Evolutionary conservation across 2,888 invertebrate species (phyloP).

Genomic region (Lottia scabra): DNA sequence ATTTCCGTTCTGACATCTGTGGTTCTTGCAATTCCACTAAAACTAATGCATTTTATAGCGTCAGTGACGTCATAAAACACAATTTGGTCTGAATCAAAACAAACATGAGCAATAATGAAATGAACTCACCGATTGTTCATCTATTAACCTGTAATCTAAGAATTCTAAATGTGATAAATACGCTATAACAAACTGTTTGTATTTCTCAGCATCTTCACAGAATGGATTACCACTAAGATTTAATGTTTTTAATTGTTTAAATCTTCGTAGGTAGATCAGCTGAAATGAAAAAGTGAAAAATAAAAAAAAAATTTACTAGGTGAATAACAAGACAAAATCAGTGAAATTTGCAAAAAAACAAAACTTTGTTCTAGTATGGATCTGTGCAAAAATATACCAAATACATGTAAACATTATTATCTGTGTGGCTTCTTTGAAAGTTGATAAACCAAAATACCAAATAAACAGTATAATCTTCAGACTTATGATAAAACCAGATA

Average conservation of each 20-base stretch:
- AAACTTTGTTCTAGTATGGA: neutral
- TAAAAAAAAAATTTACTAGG: too few species aligned
- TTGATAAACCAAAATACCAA: neutral
- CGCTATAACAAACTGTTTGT: conserved; percentile 79
- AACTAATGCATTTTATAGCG: too few species aligned
- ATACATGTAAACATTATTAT: too few species aligned
- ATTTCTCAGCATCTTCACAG: conserved; percentile 72
- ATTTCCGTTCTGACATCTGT: too few species aligned
- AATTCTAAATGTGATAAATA: conserved; percentile 81
- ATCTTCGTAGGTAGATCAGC: conserved; percentile 65
- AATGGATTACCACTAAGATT: conserved; percentile 81
- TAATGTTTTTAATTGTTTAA: conserved; percentile 65
- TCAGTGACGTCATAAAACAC: too few species aligned
- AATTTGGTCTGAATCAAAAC: too few species aligned
- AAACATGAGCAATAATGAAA: too few species aligned
- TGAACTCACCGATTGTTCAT: conserved; percentile 69
- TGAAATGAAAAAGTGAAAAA: conserved; percentile 31
- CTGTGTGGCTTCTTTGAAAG: too few species aligned
- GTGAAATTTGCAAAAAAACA: neutral
- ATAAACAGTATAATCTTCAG: too few species aligned
- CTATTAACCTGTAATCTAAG: conserved; percentile 80
- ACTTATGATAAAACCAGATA: too few species aligned
- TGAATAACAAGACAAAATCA: neutral
- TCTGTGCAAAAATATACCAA: neutral
- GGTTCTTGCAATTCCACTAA: too few species aligned